These are phyloP conservation scores for Diarsia dahlii DNA, from an alignment of 2,888 invertebrate genomes.

Conservation along the genomic window DNA sequence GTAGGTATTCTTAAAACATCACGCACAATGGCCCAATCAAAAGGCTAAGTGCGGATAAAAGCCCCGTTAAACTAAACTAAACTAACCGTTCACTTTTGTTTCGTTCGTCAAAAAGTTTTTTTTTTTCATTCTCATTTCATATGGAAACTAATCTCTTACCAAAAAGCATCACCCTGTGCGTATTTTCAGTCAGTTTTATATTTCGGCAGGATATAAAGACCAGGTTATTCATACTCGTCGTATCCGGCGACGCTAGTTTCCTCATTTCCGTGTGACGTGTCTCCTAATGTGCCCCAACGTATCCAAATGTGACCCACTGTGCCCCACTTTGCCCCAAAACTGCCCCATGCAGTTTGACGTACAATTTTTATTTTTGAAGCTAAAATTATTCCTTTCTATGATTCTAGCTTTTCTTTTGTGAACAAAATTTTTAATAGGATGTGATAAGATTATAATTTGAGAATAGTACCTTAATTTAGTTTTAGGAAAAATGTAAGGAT, in stretches of 20 bases:
- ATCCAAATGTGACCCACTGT: neutral
- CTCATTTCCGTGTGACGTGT: slow-evolving; percentile 57
- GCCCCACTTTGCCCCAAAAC: neutral
- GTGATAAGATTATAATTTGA: neutral
- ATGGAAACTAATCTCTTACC: no score
- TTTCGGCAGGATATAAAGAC: slow-evolving; percentile 64
- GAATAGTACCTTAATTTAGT: neutral
- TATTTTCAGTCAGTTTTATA: slow-evolving; percentile 63
- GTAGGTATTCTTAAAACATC: no score
- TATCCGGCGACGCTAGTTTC: slow-evolving; percentile 60
- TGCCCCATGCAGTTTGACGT: slow-evolving; percentile 23
- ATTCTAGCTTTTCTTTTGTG: neutral
- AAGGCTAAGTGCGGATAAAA: no score
- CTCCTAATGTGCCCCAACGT: slow-evolving; percentile 21
- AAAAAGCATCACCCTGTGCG: slow-evolving; percentile 24
- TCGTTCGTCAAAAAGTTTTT: no score
- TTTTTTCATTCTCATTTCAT: no score
- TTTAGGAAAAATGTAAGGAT: neutral
- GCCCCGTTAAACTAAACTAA: no score
- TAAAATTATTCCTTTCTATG: neutral
- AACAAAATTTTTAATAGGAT: neutral
- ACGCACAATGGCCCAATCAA: no score
- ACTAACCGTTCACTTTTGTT: no score
- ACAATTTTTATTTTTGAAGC: slow-evolving; percentile 8
- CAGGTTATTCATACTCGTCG: slow-evolving; percentile 67